Evolutionary conservation across 2,113 vertebrate genomes (phyloP), one percentile per base, ranked within the genome.

Genomic region (Corythornis madagascariensis): DNA sequence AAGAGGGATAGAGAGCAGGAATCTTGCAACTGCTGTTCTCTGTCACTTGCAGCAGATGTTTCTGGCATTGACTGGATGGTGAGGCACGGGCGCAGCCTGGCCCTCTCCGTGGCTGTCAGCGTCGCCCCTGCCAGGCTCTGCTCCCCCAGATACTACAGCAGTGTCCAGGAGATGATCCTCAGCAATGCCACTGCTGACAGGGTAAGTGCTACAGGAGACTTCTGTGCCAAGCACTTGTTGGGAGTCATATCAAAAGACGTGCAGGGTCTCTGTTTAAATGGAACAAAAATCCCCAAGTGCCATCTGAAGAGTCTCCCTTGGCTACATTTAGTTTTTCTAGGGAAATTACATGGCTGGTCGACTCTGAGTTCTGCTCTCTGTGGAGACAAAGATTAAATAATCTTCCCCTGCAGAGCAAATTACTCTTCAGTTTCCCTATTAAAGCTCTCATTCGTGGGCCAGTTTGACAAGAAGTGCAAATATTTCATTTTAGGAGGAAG

Each of bases 41-140:
- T 69, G 57, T 17, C 38, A 31, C 53, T 71, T 83, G 40, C 92
- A 99, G 99, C 99, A 64, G 99, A 99, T 3, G 79, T 99, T 75
- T 99, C 99, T 6, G 99, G 99, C 63, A 98, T 99, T 20, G 99
- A 99, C 97, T 99, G 99, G 99, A 99, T 99, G 99, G 99, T 99
- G 95, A 98, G 99, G 79, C 99, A 99, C 0, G 99, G 99, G 12
- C 98, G 99, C 12, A 99, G 99, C 97, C 91, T 99, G 96, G 99
- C 99, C 1, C 97, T 99, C 52, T 98, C 99, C 0, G 98, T 99
- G 69, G 98, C 98, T 11, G 98, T 99, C 53, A 99, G 98, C 0
- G 98, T 97, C 66, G 98, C 98, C 71, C 98, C 99, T 2, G 88
- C 96, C 91, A 98, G 97, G 96, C 97, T 99, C n/a, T 99, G 98